phyloP scores from a whole-genome alignment of 2,113 vertebrate species.

The Cyphomyrus plagiostoma region DNA sequence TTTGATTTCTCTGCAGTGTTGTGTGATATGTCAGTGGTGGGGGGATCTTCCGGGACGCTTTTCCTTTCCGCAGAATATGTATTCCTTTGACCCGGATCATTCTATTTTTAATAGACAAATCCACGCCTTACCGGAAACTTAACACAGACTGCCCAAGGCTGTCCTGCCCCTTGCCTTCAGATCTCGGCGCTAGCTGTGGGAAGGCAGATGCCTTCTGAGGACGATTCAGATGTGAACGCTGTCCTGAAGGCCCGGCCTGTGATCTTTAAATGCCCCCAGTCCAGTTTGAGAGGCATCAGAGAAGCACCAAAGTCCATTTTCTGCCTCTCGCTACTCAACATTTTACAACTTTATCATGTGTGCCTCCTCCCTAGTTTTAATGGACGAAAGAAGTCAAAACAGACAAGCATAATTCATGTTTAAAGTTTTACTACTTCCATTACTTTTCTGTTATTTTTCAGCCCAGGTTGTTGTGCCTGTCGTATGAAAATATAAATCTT shows the following conservation, averaged over 20 bases:
- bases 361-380: neutral
- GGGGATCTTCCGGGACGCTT: neutral
- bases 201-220: neutral
- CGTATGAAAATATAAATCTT: neutral
- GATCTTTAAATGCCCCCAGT: slow-evolving; percentile 5
- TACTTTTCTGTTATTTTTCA: neutral
- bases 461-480: neutral
- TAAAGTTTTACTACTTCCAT: neutral
- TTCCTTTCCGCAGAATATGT: neutral
- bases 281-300: neutral
- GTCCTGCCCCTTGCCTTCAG: neutral
- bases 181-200: neutral
- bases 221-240: neutral
- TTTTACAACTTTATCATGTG: neutral
- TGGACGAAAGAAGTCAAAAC: neutral
- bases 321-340: neutral
- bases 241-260: slow-evolving; percentile 2
- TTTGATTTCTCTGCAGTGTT: neutral
- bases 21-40: neutral
- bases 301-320: neutral
- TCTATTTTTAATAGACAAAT: slow-evolving; percentile 3
- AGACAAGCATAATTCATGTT: neutral
- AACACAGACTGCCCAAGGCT: neutral
- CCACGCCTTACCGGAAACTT: neutral
- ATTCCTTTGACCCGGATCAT: neutral